Base-by-base conservation (phyloP, 2,797 vertebrate species). In the Thripadectes ignobilis region DNA sequence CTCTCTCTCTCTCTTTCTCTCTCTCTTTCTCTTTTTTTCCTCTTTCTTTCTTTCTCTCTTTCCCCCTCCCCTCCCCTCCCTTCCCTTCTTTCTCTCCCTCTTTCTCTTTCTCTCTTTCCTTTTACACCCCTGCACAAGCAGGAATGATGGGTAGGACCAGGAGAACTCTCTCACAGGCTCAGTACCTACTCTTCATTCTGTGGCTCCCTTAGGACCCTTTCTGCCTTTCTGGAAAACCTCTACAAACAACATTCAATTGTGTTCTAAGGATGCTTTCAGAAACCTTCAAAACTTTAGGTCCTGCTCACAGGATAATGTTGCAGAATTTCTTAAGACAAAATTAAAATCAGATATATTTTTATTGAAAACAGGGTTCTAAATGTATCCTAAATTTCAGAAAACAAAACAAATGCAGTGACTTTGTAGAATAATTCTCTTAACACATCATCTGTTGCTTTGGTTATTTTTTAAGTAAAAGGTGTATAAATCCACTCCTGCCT, bases 151-250 rank as follows among this genome's bases (percentile, higher is more conserved):
- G 43, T 12, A 57, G 34, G 34, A 81, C 36, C 0, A 2, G 24
- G 2, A 0, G 0, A 82, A 62, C 24, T n/a, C 21, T 12, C 38
- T 55, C 0, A 0, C 29, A 46, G 48, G 32, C 17, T 74, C 38
- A 81, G 16, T 43, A 71, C 24, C 67, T 52, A 3, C 24, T 75
- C 23, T 52, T 68, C 15, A 38, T 8, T 51, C 45, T 3, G 23
- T 52, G 46, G 15, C 15, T 67, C 76, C 71, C 63, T 52, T 46
- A 52, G 52, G 4, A 83, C 17, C 46, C 88, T 59, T 41, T 29
- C 6, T 36, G 16, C 14, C 46, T 89, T 80, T 68, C 54, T 61
- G n/a, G 41, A 58, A 83, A 80, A 48, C 1, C 14, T 39, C 34
- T 30, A 6, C 30, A 68, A 74, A 71, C 21, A 85, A 26, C n/a